Conservation (phyloP, 2,888 invertebrate genomes). For the Agrotis puta region DNA sequence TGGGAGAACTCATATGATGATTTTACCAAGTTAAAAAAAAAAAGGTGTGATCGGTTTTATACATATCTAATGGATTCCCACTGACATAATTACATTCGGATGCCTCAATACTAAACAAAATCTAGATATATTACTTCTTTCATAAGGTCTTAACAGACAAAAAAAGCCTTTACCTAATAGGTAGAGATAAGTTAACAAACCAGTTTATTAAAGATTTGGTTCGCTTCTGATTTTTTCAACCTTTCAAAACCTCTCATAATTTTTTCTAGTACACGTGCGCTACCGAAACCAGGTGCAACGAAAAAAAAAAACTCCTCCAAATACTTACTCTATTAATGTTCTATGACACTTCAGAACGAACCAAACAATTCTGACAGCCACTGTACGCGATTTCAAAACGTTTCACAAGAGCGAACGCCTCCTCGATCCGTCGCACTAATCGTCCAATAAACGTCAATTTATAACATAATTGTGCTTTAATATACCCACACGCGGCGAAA, state of each 20-base stretch:
- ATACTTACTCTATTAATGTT: constrained; percentile 16
- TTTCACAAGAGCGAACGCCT: constrained; percentile 71
- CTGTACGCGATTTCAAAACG: constrained; percentile 68
- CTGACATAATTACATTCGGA: too few relatives aligned
- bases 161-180: too few relatives aligned
- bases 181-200: too few relatives aligned
- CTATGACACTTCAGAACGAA: constrained; percentile 23
- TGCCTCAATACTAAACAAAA: too few relatives aligned
- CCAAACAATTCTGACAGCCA: constrained; percentile 39
- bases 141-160: too few relatives aligned
- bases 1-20: too few relatives aligned
- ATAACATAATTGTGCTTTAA: constrained; percentile 87
- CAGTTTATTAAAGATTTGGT: not conserved
- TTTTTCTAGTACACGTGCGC: constrained; percentile 39
- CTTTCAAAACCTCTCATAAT: not conserved
- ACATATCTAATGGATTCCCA: constrained; percentile 5
- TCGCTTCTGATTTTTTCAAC: not conserved
- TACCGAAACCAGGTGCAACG: constrained; percentile 45
- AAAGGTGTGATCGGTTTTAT: constrained; percentile 37
- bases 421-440: constrained; percentile 77
- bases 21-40: too few relatives aligned
- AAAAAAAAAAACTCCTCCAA: constrained; percentile 22
- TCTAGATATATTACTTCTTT: too few relatives aligned
- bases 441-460: constrained; percentile 86
- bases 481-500: constrained; percentile 81